Conservation (phyloP, 2,113 vertebrate species). For the Dascyllus trimaculatus region DNA sequence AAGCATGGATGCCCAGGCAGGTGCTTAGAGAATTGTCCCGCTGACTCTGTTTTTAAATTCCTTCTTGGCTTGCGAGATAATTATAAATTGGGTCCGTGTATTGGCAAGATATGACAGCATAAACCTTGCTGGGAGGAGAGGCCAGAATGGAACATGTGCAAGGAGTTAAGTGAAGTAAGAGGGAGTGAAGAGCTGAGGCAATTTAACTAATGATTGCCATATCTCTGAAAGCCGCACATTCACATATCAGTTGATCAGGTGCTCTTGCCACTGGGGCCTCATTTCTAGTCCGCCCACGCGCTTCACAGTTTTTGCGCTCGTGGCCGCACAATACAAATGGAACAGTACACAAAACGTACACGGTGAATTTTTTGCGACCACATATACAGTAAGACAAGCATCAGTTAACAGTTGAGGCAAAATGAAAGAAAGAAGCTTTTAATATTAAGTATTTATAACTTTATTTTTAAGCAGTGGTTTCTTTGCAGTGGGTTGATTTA, state of each 20-base stretch:
- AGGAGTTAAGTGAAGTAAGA: conserved; percentile 55
- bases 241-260: conserved; percentile 62
- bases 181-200: conserved; percentile 48
- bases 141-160: conserved; percentile 21
- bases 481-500: too few relatives aligned
- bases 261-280: conserved; percentile 42
- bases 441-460: too few relatives aligned
- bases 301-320: conserved; percentile 5
- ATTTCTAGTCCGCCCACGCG: conserved; percentile 48
- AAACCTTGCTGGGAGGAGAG: conserved; percentile 29
- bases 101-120: conserved; percentile 27
- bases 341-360: conserved; percentile 2
- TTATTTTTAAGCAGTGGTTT: too few relatives aligned
- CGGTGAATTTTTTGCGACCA: neutral
- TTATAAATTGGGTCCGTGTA: conserved; percentile 13
- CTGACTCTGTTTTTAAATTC: conserved; percentile 29
- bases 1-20: neutral
- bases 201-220: conserved; percentile 68
- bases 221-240: conserved; percentile 48
- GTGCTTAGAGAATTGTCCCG: neutral
- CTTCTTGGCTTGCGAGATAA: neutral
- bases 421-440: neutral
- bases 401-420: neutral
- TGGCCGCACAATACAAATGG: neutral
- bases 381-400: neutral